Evolutionary conservation across 1,140 invertebrate species (phyloP).

Genomic region (Bathynomus jamesi): DNA sequence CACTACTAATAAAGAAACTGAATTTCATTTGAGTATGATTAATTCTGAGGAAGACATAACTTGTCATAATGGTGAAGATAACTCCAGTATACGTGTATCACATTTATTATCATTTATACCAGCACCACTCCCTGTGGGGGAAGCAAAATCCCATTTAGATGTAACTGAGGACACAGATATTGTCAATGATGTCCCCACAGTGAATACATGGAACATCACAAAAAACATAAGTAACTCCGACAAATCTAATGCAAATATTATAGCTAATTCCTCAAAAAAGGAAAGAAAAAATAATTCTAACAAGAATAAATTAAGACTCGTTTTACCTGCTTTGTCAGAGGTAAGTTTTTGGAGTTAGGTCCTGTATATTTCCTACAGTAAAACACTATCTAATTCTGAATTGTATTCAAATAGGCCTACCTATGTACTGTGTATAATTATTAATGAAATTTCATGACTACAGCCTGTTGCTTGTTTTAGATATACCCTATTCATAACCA

Average conservation of each 20-base stretch:
- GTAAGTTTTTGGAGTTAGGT: not conserved
- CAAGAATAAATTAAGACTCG: not conserved
- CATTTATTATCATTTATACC: too few species aligned
- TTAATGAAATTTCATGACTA: not conserved
- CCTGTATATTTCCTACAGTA: not conserved
- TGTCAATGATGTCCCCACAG: not conserved
- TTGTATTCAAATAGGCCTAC: not conserved
- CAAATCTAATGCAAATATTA: not conserved
- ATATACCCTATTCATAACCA: too few species aligned
- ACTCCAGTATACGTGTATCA: too few species aligned
- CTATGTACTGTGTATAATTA: not conserved
- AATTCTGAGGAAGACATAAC: not conserved
- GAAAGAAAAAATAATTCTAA: not conserved
- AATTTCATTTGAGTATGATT: not conserved
- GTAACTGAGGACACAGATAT: not conserved
- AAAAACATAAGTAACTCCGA: not conserved
- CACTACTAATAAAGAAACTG: not conserved
- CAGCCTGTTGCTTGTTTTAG: too few species aligned
- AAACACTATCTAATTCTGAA: not conserved
- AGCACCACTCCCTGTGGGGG: too few species aligned
- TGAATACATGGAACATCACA: not conserved
- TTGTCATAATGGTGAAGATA: not conserved
- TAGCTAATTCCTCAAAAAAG: too few species aligned
- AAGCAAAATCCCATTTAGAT: too few species aligned
- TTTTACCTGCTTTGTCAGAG: not conserved